These are phyloP conservation scores for Baronia brevicornis DNA, from an alignment of 2,888 invertebrate genomes.

Conservation along the genomic window DNA sequence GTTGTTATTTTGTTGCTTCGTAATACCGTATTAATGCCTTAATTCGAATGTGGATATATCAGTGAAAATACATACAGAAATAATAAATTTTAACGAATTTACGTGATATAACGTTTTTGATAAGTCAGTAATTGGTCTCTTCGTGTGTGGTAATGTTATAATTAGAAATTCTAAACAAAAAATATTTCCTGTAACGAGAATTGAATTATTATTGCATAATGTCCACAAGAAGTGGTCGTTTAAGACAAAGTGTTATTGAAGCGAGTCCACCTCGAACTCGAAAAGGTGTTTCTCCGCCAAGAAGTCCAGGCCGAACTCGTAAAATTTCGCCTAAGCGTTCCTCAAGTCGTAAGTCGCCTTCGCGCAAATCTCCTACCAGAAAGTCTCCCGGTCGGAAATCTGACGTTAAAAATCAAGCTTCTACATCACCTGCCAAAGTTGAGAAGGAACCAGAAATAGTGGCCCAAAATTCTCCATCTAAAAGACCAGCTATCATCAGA, in stretches of 20 bases:
- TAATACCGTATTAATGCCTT: slow-evolving; percentile 29
- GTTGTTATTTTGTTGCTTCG: slow-evolving; percentile 32
- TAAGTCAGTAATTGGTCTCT: slow-evolving; percentile 38
- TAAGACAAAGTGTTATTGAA: slow-evolving; percentile 44
- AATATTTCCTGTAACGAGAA: too few relatives aligned
- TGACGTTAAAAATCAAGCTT: slow-evolving; percentile 57
- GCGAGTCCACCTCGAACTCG: slow-evolving; percentile 52
- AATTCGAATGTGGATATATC: slow-evolving; percentile 7
- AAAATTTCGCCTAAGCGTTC: slow-evolving; percentile 53
- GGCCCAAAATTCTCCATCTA: slow-evolving; percentile 37
- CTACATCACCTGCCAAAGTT: slow-evolving; percentile 59
- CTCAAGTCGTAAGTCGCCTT: slow-evolving; percentile 30
- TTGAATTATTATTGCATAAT: slow-evolving; percentile 43
- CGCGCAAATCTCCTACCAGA: slow-evolving; percentile 68
- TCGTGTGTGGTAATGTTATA: slow-evolving; percentile 57
- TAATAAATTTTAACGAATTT: background rate
- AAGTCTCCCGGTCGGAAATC: slow-evolving; percentile 68
- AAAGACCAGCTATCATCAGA: slow-evolving; percentile 42
- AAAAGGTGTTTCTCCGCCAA: slow-evolving; percentile 54
- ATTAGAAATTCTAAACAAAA: slow-evolving; percentile 36
- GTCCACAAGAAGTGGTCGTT: slow-evolving; percentile 63
- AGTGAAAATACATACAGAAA: background rate
- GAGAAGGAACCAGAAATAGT: slow-evolving; percentile 35
- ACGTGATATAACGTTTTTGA: slow-evolving; percentile 14
- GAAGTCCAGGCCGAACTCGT: slow-evolving; percentile 61